Percentiles rank a stretch among this genome's conserved stretches.
Evolutionary conservation across 2,797 vertebrate species (phyloP).

Genomic region (Platalea minor): DNA sequence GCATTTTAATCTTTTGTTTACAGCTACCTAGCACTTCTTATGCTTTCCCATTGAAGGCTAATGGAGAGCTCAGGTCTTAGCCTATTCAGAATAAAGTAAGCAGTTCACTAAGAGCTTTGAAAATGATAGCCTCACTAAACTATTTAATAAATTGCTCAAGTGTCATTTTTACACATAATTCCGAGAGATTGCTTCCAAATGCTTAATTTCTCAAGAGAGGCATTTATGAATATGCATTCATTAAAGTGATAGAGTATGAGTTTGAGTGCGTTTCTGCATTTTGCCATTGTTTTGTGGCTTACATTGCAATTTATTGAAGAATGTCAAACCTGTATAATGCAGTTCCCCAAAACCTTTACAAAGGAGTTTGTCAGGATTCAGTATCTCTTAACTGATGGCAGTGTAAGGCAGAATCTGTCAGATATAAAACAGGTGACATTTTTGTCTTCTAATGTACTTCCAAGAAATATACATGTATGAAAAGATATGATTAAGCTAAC

Average conservation of each 20-base stretch:
- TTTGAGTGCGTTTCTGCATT: background rate
- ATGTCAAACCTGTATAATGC: background rate
- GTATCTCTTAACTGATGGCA: background rate
- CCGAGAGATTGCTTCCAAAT: background rate
- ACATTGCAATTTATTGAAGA: background rate
- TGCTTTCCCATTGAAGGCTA: slow-evolving; percentile 15
- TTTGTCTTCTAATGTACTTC: background rate
- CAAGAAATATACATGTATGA: background rate
- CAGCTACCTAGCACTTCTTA: slow-evolving; percentile 10
- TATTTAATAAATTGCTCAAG: slow-evolving; percentile 36
- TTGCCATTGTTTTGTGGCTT: background rate
- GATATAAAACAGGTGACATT: background rate
- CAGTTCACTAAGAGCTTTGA: slow-evolving; percentile 32
- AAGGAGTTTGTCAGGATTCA: background rate
- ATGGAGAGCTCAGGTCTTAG: slow-evolving; percentile 10
- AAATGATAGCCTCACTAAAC: slow-evolving; percentile 1
- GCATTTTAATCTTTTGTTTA: slow-evolving; percentile 68
- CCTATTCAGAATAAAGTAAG: slow-evolving; percentile 39
- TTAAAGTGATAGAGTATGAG: background rate
- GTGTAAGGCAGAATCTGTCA: background rate
- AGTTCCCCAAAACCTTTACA: background rate
- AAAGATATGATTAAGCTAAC: background rate
- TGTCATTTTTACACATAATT: slow-evolving; percentile 23
- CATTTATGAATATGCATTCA: background rate
- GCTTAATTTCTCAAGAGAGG: background rate